Evolutionary conservation across 2,797 vertebrate species (phyloP).

Genomic region (Champsocephalus gunnari): DNA sequence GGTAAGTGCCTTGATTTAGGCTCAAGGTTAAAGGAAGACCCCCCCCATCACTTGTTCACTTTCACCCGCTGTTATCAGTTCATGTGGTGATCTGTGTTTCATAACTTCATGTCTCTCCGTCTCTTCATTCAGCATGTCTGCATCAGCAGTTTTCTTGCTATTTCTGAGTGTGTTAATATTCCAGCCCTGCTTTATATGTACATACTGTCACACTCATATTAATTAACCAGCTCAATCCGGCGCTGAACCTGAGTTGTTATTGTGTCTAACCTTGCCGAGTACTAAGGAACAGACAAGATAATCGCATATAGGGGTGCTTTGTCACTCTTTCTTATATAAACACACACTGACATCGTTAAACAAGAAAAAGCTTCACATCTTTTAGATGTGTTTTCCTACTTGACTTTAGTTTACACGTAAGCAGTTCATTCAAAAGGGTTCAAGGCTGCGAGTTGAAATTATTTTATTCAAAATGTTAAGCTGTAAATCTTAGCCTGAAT

Average conservation of each 20-base stretch:
- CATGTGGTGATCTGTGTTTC: slow-evolving; percentile 43
- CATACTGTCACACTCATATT: slow-evolving; percentile 22
- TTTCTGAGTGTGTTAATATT: slow-evolving; percentile 25
- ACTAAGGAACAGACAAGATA: slow-evolving; percentile 20
- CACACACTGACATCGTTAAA: not conserved
- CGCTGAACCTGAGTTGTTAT: slow-evolving; percentile 36
- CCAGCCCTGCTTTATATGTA: slow-evolving; percentile 29
- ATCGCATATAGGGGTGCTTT: slow-evolving; percentile 15
- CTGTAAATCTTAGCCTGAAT: not conserved
- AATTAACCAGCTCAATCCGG: slow-evolving; percentile 35
- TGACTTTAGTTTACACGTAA: slow-evolving; percentile 2
- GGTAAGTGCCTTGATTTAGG: not conserved
- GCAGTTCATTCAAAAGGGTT: not conserved
- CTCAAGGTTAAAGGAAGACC: slow-evolving; percentile 11
- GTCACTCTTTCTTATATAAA: not conserved
- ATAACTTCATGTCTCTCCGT: slow-evolving; percentile 31
- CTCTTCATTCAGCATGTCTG: slow-evolving; percentile 15
- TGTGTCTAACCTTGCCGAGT: slow-evolving; percentile 2
- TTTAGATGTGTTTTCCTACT: slow-evolving; percentile 11
- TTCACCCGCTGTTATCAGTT: slow-evolving; percentile 13
- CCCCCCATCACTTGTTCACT: slow-evolving; percentile 1
- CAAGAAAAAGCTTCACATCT: slow-evolving; percentile 13
- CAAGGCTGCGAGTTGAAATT: not conserved
- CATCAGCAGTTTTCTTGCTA: slow-evolving; percentile 52
- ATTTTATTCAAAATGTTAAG: not conserved